Evolutionary conservation across 2,797 vertebrate species (phyloP), one percentile per base, ranked within the genome.

Genomic region (Pseudochromis fuscus): DNA sequence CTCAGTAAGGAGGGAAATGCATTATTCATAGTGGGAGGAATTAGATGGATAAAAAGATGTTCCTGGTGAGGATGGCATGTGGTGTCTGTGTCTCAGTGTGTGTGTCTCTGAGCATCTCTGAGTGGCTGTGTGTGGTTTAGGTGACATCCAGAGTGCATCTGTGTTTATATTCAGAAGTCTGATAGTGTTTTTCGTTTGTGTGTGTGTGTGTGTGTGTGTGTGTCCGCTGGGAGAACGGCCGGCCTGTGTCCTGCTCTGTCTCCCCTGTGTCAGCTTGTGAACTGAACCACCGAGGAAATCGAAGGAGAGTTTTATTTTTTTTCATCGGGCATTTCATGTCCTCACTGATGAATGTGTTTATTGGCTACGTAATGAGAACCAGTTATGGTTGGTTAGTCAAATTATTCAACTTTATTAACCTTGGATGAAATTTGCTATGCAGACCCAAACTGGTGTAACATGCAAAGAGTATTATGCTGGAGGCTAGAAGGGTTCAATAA

Each of bases 351-450:
- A 96, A 96, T 96, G 94, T 95, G 93, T 97, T 96, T 97, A 96
- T 96, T 95, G 95, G 93, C 92, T 93, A 89, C 90, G 66, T 96
- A 96, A 96, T 95, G 94, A 96, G 94, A 92, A 94, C 87, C 92
- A 94, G 92, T 93, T 94, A 93, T 90, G 95, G 95, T 95, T 96
- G 95, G 96, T 96, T 98, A 96, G 94, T 93, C 94, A 93, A 94
- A 95, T 96, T 96, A 96, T 95, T 96, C 95, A 96, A 97, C 95
- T 96, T 96, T 94, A 95, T 96, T 95, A 96, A 92, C 96, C 95
- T 95, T 95, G 94, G 94, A 94, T 95, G 93, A 93, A 95, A 95
- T 95, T 96, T 94, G 91, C 94, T 93, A 91, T 91, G 94, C 92
- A 85, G 88, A 72, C 93, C 92, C 92, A 95, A 95, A 93, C 93